Percentiles rank a stretch among this genome's conserved stretches.
These are phyloP conservation scores for Microcebus jonahi DNA, from an alignment of 2,113 vertebrate species.

Conservation along the genomic window DNA sequence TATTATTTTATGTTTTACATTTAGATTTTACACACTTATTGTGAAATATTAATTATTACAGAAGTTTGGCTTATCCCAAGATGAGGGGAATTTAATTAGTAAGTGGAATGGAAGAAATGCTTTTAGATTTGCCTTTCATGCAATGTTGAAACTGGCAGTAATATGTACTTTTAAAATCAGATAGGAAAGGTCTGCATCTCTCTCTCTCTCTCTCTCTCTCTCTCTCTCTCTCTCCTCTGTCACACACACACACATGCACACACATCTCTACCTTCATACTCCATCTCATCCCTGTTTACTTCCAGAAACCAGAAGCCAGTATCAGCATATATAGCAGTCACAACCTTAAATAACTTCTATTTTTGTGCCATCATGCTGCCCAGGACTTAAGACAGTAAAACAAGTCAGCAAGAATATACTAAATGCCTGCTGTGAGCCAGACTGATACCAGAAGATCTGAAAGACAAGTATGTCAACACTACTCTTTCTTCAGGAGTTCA, in stretches of 20 bases:
- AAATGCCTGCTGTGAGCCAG: neutral
- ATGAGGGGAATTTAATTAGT: neutral
- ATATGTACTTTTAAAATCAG: neutral
- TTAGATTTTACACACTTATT: neutral
- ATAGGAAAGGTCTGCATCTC: neutral
- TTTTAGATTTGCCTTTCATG: constrained; percentile 14
- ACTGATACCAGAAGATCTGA: neutral
- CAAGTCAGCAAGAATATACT: neutral
- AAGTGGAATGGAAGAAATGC: neutral
- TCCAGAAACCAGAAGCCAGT: neutral
- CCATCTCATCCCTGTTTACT: neutral
- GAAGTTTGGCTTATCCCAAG: neutral
- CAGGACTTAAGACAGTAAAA: constrained; percentile 40
- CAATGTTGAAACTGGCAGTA: neutral
- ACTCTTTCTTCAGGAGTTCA: constrained; percentile 15
- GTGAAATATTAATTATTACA: constrained; percentile 8
- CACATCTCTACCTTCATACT: neutral
- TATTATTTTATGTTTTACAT: neutral
- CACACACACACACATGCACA: neutral
- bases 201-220: neutral
- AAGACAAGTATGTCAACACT: constrained; percentile 25
- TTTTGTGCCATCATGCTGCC: neutral
- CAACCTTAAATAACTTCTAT: neutral
- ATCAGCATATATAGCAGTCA: neutral
- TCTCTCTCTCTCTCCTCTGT: too few species aligned